A percentile compares a stretch with the other conserved stretches of the same genome.
These are phyloP conservation scores for Sarcophilus harrisii DNA, from an alignment of 2,797 vertebrate species.

Conservation along the genomic window DNA sequence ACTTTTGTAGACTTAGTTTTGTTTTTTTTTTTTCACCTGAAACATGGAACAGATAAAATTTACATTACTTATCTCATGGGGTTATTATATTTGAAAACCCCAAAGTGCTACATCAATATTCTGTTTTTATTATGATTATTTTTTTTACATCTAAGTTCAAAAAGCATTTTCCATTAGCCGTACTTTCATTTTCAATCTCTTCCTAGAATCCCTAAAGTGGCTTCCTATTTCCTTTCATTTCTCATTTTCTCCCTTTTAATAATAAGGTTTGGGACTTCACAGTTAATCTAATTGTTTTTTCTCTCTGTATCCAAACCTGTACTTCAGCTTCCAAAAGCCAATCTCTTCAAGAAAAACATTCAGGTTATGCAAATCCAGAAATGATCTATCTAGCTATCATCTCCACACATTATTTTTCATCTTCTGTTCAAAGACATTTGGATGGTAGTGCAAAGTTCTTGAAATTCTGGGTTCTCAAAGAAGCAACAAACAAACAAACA, in stretches of 20 bases:
- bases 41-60: neutral
- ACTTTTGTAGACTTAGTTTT: neutral
- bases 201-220: neutral
- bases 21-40: neutral
- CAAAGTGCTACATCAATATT: neutral
- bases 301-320: neutral
- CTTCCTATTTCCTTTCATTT: neutral
- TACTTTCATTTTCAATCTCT: neutral
- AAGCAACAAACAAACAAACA: neutral
- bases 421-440: neutral
- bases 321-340: neutral
- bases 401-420: neutral
- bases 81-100: neutral
- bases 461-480: neutral
- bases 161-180: constrained; percentile 52
- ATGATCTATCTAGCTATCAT: neutral
- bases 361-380: neutral
- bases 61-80: neutral
- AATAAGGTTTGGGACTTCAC: neutral
- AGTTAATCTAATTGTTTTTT: neutral
- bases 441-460: neutral
- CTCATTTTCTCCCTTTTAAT: neutral
- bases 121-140: constrained; percentile 3
- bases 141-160: constrained; percentile 14
- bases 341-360: neutral